A percentile compares a stretch with the other conserved stretches of the same genome.
phyloP scores from a whole-genome alignment of 2,113 vertebrate genomes.

The Camelus bactrianus region DNA sequence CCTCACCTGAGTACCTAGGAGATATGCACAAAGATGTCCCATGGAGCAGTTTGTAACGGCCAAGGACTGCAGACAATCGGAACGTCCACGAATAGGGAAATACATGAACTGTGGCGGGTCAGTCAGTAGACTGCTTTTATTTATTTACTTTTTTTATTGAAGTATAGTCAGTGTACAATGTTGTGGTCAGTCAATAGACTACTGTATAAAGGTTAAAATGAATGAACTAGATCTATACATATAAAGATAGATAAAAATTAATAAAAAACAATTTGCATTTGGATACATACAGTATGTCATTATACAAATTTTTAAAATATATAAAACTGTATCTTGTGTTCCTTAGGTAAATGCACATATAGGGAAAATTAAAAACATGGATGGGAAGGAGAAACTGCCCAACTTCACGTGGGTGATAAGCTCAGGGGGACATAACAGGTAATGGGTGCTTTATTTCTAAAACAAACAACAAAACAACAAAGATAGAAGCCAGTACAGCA shows the following conservation, averaged over 20 bases:
- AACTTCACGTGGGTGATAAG: background rate
- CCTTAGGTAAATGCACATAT: background rate
- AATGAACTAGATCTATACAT: background rate
- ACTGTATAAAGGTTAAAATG: background rate
- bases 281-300: background rate
- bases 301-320: slow-evolving; percentile 1
- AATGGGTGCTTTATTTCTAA: background rate
- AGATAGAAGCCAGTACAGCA: background rate
- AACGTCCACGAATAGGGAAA: background rate
- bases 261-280: background rate
- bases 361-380: background rate
- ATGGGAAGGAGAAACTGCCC: background rate
- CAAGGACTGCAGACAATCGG: background rate
- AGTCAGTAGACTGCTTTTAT: background rate
- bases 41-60: background rate
- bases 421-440: background rate
- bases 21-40: background rate
- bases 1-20: background rate
- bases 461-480: background rate
- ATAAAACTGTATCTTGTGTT: background rate
- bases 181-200: background rate
- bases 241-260: background rate
- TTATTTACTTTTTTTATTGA: no score
- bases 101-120: background rate
- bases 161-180: no score